Base-by-base conservation (phyloP, 2,113 vertebrate genomes). In the Phoenicopterus ruber region DNA sequence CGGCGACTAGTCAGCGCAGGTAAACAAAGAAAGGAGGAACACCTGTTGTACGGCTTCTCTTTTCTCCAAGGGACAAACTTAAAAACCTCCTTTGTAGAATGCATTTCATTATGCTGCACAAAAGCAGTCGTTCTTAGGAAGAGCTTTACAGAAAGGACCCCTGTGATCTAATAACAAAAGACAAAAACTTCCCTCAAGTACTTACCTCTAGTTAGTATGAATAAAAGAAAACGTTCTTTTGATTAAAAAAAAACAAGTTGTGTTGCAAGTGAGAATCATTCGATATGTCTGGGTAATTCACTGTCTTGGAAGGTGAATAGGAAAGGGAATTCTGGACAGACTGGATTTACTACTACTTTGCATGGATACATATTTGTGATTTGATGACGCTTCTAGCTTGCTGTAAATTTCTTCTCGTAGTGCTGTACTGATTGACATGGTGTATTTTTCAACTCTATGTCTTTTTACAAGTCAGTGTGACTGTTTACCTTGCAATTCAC, bases 11-110 rank as follows among this genome's bases (percentile, higher is more conserved):
- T 62, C 90, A 86, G 88, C 83, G 96, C 94, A 96, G 97, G 96
- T 97, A 95, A 97, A 94, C 88, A 97, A 92, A 96, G 86, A 62
- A 71, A 82, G 54, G 40, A 95, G 85, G 71, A 88, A 94, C 95
- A 96, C 93, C 94, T 96, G 94, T 96, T 95, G 44, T 49, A 93
- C 0, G 0, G 36, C 74, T 92, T 57, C 42, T 22, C 34, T 73
- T 76, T 62, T 96, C 81, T 94, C 66, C 61, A 40, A 76, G 72
- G 66, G 36, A 77, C 57, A 69, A 57, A 42, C 20, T 70, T 46
- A 54, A 77, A 95, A 89, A 74, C 8, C 32, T 62, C 36, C 50
- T 89, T 93, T 78, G 55, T 44, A 38, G 72, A 54, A 86, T 7
- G 10, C 11, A 16, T 90, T 72, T 79, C 36, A 55, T 58, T 77